phyloP scores from a whole-genome alignment of 2,797 vertebrate species.

The Myripristis jacobus region DNA sequence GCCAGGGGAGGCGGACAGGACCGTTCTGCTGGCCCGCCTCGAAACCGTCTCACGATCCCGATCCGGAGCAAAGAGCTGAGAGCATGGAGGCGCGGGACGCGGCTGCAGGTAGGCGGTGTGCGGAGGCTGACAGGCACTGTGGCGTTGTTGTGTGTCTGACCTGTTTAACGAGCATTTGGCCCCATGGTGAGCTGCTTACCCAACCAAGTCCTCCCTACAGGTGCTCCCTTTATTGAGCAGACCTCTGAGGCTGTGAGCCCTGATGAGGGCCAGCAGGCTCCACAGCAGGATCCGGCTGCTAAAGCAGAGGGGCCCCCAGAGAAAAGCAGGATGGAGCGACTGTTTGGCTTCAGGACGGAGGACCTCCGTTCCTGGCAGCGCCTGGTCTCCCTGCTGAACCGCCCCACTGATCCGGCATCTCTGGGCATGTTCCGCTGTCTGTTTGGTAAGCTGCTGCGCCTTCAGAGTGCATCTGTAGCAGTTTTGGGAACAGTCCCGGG shows the following conservation, averaged over 20 bases:
- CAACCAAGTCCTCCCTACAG: slow-evolving; percentile 43
- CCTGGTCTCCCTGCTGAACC: slow-evolving; percentile 88
- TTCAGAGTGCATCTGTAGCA: background rate
- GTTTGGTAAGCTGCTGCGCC: slow-evolving; percentile 85
- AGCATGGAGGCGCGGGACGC: slow-evolving; percentile 78
- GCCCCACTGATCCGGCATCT: slow-evolving; percentile 89
- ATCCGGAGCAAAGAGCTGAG: background rate
- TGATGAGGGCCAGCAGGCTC: slow-evolving; percentile 49
- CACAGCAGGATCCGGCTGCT: slow-evolving; percentile 25
- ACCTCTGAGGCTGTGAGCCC: slow-evolving; percentile 35
- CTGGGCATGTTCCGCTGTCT: slow-evolving; percentile 92
- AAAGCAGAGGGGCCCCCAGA: slow-evolving; percentile 29
- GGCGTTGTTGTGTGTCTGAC: slow-evolving; percentile 28
- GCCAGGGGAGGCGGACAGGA: slow-evolving; percentile 37
- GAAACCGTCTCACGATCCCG: background rate
- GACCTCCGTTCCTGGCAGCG: slow-evolving; percentile 87
- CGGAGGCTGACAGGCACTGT: slow-evolving; percentile 3
- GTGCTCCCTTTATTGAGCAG: slow-evolving; percentile 45
- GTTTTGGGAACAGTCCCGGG: background rate
- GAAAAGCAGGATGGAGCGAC: slow-evolving; percentile 79
- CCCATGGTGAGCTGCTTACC: background rate
- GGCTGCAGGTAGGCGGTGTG: slow-evolving; percentile 70
- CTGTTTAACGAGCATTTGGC: background rate
- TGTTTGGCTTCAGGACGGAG: slow-evolving; percentile 89
- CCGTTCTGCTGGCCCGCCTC: slow-evolving; percentile 1